Conservation (phyloP, 2,797 vertebrate genomes). For the Onychomys leucogaster region DNA sequence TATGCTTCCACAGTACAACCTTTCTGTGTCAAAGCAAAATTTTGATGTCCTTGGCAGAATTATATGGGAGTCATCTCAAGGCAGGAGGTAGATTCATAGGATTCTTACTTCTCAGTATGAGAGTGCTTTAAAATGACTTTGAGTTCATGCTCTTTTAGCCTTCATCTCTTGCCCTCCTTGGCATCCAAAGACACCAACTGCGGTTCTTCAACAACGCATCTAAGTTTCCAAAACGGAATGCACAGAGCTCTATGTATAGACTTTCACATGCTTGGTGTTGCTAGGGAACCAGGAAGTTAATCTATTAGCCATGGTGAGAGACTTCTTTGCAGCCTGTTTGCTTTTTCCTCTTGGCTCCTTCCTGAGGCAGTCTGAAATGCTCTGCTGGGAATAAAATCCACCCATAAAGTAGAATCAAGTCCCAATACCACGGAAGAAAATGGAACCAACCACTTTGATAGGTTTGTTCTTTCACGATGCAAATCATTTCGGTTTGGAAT, state of each 20-base stretch:
- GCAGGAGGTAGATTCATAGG: background rate
- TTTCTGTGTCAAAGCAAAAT: background rate
- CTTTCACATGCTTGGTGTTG: background rate
- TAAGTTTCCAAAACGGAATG: slow-evolving; percentile 5
- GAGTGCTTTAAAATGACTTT: slow-evolving; percentile 22
- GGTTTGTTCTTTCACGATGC: background rate
- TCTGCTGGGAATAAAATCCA: background rate
- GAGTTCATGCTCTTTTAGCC: background rate
- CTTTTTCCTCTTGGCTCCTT: background rate
- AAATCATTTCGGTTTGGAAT: background rate
- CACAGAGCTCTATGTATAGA: background rate
- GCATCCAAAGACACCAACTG: slow-evolving; percentile 17
- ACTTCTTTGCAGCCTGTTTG: background rate
- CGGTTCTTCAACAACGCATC: background rate
- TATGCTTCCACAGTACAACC: background rate
- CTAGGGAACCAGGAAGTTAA: background rate
- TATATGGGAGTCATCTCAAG: background rate
- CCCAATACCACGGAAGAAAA: background rate
- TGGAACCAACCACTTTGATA: background rate
- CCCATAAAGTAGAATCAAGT: background rate
- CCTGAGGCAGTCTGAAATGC: background rate
- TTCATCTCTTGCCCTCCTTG: slow-evolving; percentile 31
- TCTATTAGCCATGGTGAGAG: background rate
- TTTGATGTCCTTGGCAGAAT: background rate
- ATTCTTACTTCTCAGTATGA: background rate